A percentile compares a stretch with the other conserved stretches of the same genome.
phyloP scores from a whole-genome alignment of 2,888 invertebrate species.

The Glaucopsyche alexis region DNA sequence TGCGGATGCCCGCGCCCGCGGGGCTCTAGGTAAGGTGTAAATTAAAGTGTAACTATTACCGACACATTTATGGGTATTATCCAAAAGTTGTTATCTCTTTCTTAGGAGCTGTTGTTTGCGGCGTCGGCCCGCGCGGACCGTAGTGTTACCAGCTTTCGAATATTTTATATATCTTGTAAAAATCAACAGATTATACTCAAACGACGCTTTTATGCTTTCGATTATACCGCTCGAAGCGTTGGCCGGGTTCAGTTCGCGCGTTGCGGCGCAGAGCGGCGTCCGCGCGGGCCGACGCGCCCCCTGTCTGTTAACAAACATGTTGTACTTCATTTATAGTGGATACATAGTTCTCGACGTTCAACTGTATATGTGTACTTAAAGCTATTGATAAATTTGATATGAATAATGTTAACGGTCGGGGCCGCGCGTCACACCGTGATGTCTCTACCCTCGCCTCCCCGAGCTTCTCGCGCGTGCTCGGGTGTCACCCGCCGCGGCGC shows the following conservation, averaged over 20 bases:
- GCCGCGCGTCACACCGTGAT: conserved; percentile 36
- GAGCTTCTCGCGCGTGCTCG: not conserved
- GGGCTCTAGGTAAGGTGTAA: conserved; percentile 53
- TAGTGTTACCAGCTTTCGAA: conserved; percentile 34
- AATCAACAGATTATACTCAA: not conserved
- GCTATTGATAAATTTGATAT: conserved; percentile 60
- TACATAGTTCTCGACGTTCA: conserved; percentile 60
- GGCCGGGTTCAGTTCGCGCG: not conserved
- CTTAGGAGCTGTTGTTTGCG: conserved; percentile 77
- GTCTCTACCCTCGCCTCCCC: conserved; percentile 13
- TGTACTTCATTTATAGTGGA: conserved; percentile 65
- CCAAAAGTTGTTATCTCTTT: conserved; percentile 78
- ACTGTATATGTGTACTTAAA: conserved; percentile 70
- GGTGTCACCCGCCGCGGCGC: not conserved
- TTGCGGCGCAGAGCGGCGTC: conserved; percentile 36
- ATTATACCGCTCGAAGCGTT: not conserved
- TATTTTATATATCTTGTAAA: conserved; percentile 13
- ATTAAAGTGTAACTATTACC: conserved; percentile 63
- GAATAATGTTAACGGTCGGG: conserved; percentile 48
- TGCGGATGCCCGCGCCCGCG: conserved; percentile 51
- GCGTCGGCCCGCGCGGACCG: conserved; percentile 57
- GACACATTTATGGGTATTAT: conserved; percentile 71
- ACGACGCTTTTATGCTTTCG: not conserved
- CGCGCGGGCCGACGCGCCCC: conserved; percentile 56
- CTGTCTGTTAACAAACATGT: conserved; percentile 68